A percentile compares a stretch with the other conserved stretches of the same genome.
These are phyloP conservation scores for Urocynchramus pylzowi DNA, from an alignment of 2,113 vertebrate genomes.

Conservation along the genomic window DNA sequence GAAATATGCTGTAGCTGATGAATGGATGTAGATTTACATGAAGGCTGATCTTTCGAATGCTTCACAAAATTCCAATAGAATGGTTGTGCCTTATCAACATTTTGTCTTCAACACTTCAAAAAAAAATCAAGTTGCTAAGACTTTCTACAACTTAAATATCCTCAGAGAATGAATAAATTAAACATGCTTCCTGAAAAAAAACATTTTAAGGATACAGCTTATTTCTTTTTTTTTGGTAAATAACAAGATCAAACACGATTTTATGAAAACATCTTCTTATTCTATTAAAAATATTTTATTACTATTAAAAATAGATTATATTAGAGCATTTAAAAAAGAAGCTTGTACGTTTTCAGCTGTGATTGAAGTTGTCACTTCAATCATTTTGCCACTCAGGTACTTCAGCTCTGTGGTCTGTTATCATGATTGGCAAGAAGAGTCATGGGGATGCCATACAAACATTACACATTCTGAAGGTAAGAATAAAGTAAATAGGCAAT, in stretches of 20 bases:
- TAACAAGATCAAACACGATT: neutral
- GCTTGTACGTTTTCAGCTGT: neutral
- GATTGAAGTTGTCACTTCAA: neutral
- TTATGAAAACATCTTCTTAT: neutral
- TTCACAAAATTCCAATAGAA: neutral
- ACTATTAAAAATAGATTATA: neutral
- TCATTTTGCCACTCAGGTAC: neutral
- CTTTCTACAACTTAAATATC: neutral
- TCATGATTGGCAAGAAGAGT: neutral
- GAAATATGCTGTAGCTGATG: neutral
- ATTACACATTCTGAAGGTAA: neutral
- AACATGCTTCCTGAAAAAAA: neutral
- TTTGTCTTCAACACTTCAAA: neutral
- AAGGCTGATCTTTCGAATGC: neutral
- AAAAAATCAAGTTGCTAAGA: neutral
- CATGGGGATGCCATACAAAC: neutral
- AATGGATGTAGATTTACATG: neutral
- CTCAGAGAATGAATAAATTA: neutral
- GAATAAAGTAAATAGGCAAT: neutral
- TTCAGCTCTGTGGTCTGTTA: neutral
- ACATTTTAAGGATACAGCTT: neutral
- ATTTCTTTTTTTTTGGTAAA: neutral
- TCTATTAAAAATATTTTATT: neutral
- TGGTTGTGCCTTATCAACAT: neutral
- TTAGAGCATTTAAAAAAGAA: neutral